Evolutionary conservation across 1,140 invertebrate genomes (phyloP).

Genomic region (Achroia grisella): DNA sequence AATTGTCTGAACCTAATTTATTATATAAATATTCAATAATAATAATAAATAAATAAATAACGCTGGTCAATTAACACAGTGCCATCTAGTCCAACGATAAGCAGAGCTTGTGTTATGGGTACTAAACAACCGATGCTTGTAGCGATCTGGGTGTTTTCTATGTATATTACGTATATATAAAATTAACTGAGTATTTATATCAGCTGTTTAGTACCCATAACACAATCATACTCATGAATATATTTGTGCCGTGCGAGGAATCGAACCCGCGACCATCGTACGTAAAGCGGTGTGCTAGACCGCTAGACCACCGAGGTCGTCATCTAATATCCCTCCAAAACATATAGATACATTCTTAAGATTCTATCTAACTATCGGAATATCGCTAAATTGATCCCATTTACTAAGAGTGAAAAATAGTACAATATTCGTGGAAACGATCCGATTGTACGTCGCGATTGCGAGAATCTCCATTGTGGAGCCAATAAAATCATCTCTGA

Average conservation of each 20-base stretch:
- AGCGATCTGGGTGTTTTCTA: no score
- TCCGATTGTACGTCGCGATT: slow-evolving; percentile 39
- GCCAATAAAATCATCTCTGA: slow-evolving; percentile 61
- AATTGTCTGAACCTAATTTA: neutral
- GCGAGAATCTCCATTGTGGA: slow-evolving; percentile 46
- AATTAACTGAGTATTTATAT: no score
- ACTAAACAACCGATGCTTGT: no score
- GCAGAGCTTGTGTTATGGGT: no score
- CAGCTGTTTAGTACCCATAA: no score
- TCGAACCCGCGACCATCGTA: no score
- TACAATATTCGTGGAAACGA: slow-evolving; percentile 43
- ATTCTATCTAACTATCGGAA: slow-evolving; percentile 9
- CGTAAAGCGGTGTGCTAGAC: neutral
- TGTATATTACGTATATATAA: no score
- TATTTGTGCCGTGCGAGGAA: no score
- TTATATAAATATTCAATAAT: neutral
- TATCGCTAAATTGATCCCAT: slow-evolving; percentile 36
- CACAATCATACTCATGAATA: no score
- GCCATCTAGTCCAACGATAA: no score
- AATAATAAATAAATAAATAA: neutral
- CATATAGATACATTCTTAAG: neutral
- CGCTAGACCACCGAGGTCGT: no score
- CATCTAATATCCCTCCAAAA: slow-evolving; percentile 2
- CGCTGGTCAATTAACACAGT: neutral
- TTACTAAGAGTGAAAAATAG: slow-evolving; percentile 46